Evolutionary conservation across 2,113 vertebrate species (phyloP), one percentile per base, ranked within the genome.

Genomic region (Calypte anna): DNA sequence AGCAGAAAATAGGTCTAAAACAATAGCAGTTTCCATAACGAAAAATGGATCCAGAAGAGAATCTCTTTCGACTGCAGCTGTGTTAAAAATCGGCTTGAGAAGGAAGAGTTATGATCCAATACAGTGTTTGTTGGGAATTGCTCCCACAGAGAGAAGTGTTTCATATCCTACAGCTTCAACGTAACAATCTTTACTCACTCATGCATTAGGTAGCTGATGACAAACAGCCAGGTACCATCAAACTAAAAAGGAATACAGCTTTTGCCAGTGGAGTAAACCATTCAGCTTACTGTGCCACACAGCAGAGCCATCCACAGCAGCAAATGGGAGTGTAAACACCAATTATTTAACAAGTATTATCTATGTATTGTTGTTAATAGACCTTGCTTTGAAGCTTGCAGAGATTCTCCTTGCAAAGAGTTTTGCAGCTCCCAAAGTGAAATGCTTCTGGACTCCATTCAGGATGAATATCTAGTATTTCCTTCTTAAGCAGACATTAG

Each of bases 301-400:
- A 76, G 17, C 50, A 64, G 43, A 89, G 77, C 33, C 44, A 36
- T 30, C 46, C 59, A 36, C 76, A 74, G 62, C 84, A 87, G 78
- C 58, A 46, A 79, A 53, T 18, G 55, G 21, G 67, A 87, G 28
- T 50, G 67, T 54, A 54, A 79, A 15, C 30, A 90, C 57, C 46
- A 90, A 54, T 91, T 85, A 86, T 87, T 87, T 82, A 69, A 50
- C 68, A 68, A 73, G 94, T 88, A 69, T 91, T 90, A 66, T 79
- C 62, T 58, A 28, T 46, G 33, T 40, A 55, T 73, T 74, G 33
- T n/a, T 69, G 66, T 51, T 91, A 91, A 74, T 82, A 88, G 46
- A 27, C 20, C 25, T 82, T 0, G 0, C 20, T 66, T 91, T 66
- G 66, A 76, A 3, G 4, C 72, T 78, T 73, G n/a, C 40, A 57